A percentile compares a stretch with the other conserved stretches of the same genome.
phyloP scores from a whole-genome alignment of 2,888 invertebrate genomes.

The Lochmaea capreae region DNA sequence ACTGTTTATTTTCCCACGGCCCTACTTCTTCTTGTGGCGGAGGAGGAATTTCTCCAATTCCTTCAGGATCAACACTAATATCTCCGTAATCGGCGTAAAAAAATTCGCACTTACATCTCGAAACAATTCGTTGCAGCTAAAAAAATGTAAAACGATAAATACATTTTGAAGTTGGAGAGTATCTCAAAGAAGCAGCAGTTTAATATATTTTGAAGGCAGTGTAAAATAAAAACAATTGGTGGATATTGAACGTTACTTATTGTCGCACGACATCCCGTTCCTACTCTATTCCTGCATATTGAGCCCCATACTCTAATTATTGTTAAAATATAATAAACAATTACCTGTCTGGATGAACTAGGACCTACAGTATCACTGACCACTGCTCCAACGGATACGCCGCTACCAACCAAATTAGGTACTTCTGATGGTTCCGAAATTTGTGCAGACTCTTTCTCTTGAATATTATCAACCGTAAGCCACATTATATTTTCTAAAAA shows the following conservation, averaged over 20 bases:
- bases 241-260: too few species aligned
- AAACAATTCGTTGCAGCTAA: slow-evolving; percentile 95
- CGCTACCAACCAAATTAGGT: slow-evolving; percentile 91
- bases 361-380: slow-evolving; percentile 92
- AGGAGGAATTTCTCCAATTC: slow-evolving; percentile 75
- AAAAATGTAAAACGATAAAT: slow-evolving; percentile 31
- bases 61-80: slow-evolving; percentile 77
- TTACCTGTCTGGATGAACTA: slow-evolving; percentile 69
- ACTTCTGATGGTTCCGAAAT: slow-evolving; percentile 81
- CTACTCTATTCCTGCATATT: too few species aligned
- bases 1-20: slow-evolving; percentile 84
- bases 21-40: slow-evolving; percentile 75
- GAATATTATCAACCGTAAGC: slow-evolving; percentile 94
- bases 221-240: neutral
- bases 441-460: slow-evolving; percentile 82
- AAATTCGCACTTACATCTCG: slow-evolving; percentile 97
- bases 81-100: slow-evolving; percentile 96
- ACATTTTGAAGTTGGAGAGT: neutral
- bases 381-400: slow-evolving; percentile 96
- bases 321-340: neutral
- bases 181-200: too few species aligned
- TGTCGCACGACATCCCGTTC: too few species aligned
- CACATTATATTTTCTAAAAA: slow-evolving; percentile 91
- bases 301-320: too few species aligned
- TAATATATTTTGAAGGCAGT: neutral